These are phyloP conservation scores for Macrosoma leucophasiata DNA, from an alignment of 2,888 invertebrate genomes.

Conservation along the genomic window DNA sequence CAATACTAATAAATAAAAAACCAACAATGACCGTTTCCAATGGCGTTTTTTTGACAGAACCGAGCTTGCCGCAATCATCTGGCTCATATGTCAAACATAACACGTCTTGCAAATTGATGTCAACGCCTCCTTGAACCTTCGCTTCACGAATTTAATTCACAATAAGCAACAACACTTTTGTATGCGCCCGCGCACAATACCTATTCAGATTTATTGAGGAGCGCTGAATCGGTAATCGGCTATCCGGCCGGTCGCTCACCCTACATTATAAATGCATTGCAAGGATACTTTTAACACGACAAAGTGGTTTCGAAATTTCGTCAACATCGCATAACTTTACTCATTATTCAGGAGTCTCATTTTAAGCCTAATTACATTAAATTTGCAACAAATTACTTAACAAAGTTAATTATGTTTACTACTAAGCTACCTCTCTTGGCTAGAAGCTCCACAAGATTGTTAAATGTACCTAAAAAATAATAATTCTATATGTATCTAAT, in stretches of 20 bases:
- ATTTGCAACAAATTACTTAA: slow-evolving; percentile 12
- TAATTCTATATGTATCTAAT: no score
- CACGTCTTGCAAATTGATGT: slow-evolving; percentile 43
- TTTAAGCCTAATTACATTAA: no score
- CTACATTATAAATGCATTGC: slow-evolving; percentile 42
- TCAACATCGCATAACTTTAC: slow-evolving; percentile 14
- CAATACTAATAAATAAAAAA: no score
- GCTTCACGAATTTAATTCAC: slow-evolving; percentile 52
- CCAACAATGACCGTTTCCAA: no score
- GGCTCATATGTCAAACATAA: slow-evolving; percentile 25
- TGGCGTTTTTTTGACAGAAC: no score
- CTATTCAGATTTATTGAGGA: slow-evolving; percentile 60
- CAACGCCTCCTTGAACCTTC: slow-evolving; percentile 51
- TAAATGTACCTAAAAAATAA: no score
- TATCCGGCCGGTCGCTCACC: slow-evolving; percentile 53
- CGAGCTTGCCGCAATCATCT: no score
- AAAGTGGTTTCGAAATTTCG: slow-evolving; percentile 31
- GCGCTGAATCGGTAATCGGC: slow-evolving; percentile 52
- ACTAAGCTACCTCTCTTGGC: no score
- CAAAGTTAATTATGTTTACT: no score
- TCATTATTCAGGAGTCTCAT: neutral
- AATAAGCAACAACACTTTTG: slow-evolving; percentile 49
- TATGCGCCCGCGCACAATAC: slow-evolving; percentile 62
- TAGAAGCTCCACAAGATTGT: no score
- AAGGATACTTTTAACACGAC: slow-evolving; percentile 34